Percentiles rank a stretch among this genome's conserved stretches.
These are phyloP conservation scores for Hedychridium roseum DNA, from an alignment of 2,888 invertebrate species.

Conservation along the genomic window DNA sequence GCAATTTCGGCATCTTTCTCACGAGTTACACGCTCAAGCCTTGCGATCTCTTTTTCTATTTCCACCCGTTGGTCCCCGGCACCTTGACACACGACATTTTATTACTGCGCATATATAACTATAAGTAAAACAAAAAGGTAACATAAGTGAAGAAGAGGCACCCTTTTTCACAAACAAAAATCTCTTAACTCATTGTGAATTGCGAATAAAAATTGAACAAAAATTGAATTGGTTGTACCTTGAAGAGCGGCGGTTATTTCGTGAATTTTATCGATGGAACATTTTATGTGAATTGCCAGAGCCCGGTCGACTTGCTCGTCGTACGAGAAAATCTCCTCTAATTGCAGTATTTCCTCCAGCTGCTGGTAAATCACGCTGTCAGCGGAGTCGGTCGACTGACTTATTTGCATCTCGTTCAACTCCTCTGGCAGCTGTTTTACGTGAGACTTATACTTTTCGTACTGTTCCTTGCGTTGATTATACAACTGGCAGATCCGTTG, in stretches of 20 bases:
- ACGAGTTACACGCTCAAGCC: constrained; percentile 35
- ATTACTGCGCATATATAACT: too few relatives aligned
- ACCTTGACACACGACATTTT: constrained; percentile 23
- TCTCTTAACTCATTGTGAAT: too few relatives aligned
- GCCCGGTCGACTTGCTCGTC: constrained; percentile 36
- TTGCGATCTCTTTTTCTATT: constrained; percentile 32
- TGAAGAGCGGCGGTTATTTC: constrained; percentile 33
- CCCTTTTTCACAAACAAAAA: too few relatives aligned
- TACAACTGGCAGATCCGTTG: constrained; percentile 20
- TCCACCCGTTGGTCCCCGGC: constrained; percentile 34
- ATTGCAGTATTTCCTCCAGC: constrained; percentile 12
- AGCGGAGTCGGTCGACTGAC: constrained; percentile 17
- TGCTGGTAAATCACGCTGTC: constrained; percentile 18
- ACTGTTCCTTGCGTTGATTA: constrained; percentile 17
- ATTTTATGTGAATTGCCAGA: constrained; percentile 31
- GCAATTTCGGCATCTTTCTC: constrained; percentile 34
- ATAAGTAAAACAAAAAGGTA: too few relatives aligned
- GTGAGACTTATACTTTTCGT: constrained; percentile 9
- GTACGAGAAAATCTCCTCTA: constrained; percentile 12
- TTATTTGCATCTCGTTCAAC: constrained; percentile 14
- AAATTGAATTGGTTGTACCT: constrained; percentile 41
- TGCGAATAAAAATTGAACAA: too few relatives aligned
- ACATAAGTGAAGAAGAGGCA: too few relatives aligned
- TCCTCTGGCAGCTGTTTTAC: constrained; percentile 21
- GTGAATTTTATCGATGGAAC: constrained; percentile 33